Percentiles rank a stretch among this genome's conserved stretches.
phyloP scores from a whole-genome alignment of 1,140 invertebrate species.

The Polyergus mexicanus region DNA sequence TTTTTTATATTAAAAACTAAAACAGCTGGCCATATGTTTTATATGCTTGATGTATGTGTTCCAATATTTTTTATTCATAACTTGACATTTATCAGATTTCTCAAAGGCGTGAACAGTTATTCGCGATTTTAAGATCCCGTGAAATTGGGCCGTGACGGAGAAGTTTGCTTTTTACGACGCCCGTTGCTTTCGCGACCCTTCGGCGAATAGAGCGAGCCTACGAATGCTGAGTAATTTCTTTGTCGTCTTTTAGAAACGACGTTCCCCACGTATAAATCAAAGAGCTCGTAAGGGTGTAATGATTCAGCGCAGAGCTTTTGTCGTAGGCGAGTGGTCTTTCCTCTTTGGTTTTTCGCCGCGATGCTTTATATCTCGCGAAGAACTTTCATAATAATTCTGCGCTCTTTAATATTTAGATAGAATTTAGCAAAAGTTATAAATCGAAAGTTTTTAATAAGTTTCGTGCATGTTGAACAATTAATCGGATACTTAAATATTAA shows the following conservation, averaged over 20 bases:
- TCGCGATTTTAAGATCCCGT: slow-evolving; percentile 29
- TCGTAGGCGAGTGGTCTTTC: slow-evolving; percentile 74
- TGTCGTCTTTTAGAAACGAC: slow-evolving; percentile 72
- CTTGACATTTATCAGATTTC: slow-evolving; percentile 26
- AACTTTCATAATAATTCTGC: slow-evolving; percentile 42
- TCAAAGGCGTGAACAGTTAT: slow-evolving; percentile 37
- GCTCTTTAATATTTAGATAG: slow-evolving; percentile 18
- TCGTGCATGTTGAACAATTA: slow-evolving; percentile 4
- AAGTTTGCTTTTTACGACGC: slow-evolving; percentile 68
- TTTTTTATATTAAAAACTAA: too few species aligned
- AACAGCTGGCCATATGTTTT: not conserved
- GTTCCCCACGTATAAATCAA: slow-evolving; percentile 81
- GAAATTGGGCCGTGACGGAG: slow-evolving; percentile 53
- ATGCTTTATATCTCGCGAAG: slow-evolving; percentile 52
- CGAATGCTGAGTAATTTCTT: slow-evolving; percentile 80
- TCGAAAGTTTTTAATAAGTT: slow-evolving; percentile 23
- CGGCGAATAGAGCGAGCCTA: slow-evolving; percentile 50
- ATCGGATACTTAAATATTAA: not conserved
- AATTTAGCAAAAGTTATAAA: slow-evolving; percentile 15
- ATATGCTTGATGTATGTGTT: not conserved
- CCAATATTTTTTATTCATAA: not conserved
- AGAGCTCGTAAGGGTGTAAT: slow-evolving; percentile 75
- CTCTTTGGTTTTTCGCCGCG: slow-evolving; percentile 74
- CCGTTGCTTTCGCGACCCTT: slow-evolving; percentile 19
- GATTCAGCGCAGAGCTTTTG: slow-evolving; percentile 83